Evolutionary conservation across 2,797 vertebrate species (phyloP), one percentile per base, ranked within the genome.

Genomic region (Cetoscarus ocellatus): DNA sequence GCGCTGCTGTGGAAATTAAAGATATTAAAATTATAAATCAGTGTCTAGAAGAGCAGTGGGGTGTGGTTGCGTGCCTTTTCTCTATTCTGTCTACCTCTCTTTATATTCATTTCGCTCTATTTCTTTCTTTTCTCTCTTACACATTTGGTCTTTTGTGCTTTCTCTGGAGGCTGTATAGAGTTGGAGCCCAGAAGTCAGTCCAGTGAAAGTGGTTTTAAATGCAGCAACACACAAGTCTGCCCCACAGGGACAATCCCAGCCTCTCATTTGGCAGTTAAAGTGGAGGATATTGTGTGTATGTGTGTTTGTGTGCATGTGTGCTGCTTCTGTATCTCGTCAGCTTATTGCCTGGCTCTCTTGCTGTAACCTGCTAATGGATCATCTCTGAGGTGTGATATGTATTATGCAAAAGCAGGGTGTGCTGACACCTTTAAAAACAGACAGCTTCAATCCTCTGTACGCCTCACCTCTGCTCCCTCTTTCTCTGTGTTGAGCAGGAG

Each of bases 1-100:
- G 87, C 77, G 82, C 92, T 88, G 92, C 92, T 88, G 93, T 95
- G 94, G 94, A 96, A 96, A 96, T 96, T 96, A 96, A 92, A 94
- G 94, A 96, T 96, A 96, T 97, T 96, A 97, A 96, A 96, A 96
- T 96, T 95, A 96, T 96, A 96, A 96, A 96, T 96, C 96, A 96
- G 95, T 94, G 94, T 95, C 94, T 94, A 91, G 88, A 92, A 90
- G 80, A 88, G 87, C 80, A 72, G 58, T 84, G 68, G 86, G 75
- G 79, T 73, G 83, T 68, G 86, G 79, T 70, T 78, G 61, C 68
- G 86, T 72, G 61, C 44, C 70, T 87, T 80, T 67, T 73, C 69
- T 79, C 78, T 66, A 58, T 66, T 73, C 57, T 65, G 10, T 51
- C 59, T 79, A 62, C 64, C 59, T 64, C 69, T 75, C 54, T 80